Conservation (phyloP, 2,797 vertebrate genomes). For the Balearica regulorum region DNA sequence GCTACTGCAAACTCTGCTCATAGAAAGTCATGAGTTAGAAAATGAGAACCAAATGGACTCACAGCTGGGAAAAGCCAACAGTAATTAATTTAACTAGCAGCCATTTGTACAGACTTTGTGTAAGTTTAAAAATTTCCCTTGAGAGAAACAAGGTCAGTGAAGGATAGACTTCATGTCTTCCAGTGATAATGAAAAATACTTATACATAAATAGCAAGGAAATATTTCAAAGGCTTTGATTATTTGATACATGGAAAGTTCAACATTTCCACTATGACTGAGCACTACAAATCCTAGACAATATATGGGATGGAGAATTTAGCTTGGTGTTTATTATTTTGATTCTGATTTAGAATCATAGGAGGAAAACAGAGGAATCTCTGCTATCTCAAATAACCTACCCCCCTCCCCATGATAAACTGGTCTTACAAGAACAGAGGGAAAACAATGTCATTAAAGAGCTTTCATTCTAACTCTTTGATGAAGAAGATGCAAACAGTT, state of each 20-base stretch:
- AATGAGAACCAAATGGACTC: conserved; percentile 78
- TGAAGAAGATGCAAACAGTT: conserved; percentile 69
- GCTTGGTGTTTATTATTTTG: neutral
- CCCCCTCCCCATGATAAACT: neutral
- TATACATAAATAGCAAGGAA: conserved; percentile 12
- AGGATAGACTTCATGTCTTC: conserved; percentile 49
- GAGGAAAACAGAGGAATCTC: neutral
- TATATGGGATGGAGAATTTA: neutral
- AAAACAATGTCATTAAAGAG: conserved; percentile 52
- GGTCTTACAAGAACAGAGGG: conserved; percentile 16
- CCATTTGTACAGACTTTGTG: conserved; percentile 60
- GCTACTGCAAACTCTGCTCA: conserved; percentile 51
- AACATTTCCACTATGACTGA: neutral
- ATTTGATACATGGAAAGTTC: neutral
- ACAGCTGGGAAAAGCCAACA: conserved; percentile 75
- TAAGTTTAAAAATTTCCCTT: conserved; percentile 71
- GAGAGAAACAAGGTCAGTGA: conserved; percentile 70
- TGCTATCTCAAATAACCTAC: neutral
- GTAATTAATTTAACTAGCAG: conserved; percentile 76
- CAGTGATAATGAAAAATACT: conserved; percentile 54
- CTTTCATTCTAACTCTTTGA: conserved; percentile 67
- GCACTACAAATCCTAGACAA: neutral
- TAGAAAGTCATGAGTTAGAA: conserved; percentile 71
- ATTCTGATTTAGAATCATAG: neutral
- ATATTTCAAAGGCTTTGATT: neutral